phyloP scores from a whole-genome alignment of 2,797 vertebrate genomes.

The Periparus ater region DNA sequence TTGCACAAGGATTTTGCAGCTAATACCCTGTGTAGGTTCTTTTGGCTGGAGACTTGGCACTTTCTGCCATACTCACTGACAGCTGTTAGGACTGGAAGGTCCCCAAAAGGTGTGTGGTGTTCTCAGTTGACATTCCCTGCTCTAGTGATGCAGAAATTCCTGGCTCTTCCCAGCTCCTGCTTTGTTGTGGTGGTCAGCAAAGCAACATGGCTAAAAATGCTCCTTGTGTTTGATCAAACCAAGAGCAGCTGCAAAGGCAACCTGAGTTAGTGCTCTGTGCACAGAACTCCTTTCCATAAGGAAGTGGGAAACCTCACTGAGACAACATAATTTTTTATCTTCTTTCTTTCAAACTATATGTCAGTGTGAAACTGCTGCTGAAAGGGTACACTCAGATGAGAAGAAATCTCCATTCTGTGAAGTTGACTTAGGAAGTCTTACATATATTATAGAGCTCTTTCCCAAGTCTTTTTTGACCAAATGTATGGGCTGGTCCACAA shows the following conservation, averaged over 20 bases:
- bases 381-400: neutral
- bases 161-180: neutral
- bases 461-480: neutral
- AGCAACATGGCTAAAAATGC: neutral
- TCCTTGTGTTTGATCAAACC: neutral
- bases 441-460: neutral
- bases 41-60: neutral
- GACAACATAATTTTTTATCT: neutral
- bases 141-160: neutral
- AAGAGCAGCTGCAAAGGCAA: slow-evolving; percentile 3
- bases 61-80: neutral
- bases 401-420: neutral
- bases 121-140: neutral
- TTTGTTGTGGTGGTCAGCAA: neutral
- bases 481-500: neutral
- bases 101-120: neutral
- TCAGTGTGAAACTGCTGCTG: slow-evolving; percentile 14
- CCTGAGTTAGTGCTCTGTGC: neutral
- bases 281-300: neutral
- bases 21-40: neutral
- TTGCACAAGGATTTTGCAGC: neutral
- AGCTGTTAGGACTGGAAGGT: neutral
- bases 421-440: neutral
- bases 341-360: neutral
- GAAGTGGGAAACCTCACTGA: slow-evolving; percentile 57